Evolutionary conservation across 2,113 vertebrate genomes (phyloP), one percentile per base, ranked within the genome.

Genomic region (Dicentrarchus labrax): DNA sequence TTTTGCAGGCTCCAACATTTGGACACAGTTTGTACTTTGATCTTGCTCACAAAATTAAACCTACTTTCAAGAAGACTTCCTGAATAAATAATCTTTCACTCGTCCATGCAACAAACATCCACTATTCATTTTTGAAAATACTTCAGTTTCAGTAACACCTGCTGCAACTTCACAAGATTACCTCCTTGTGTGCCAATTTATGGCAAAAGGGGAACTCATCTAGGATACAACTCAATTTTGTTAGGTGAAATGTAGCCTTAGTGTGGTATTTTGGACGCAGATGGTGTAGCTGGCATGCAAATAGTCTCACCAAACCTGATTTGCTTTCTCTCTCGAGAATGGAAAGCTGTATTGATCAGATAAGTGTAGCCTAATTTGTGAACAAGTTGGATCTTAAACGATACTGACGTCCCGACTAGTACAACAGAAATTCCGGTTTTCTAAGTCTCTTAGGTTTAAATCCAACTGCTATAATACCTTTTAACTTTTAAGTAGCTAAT

Each of bases 231-330:
- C 36, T 81, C 53, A 19, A 64, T 41, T 53, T 43, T 61, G 48
- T 74, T 41, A 15, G 38, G 56, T 43, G 19, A 83, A 85, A 85
- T 65, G 45, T 43, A 73, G 39, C 68, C 41, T 65, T 56, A 1
- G 10, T 74, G 38, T 68, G 47, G 36, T 80, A 30, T 66, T 81
- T 67, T 50, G 30, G 62, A 78, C 39, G 38, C 56, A 68, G 51
- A 43, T 3, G 0, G 30, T 50, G 73, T 64, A 45, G 41, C 16
- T 43, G 19, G 39, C 50, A 48, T 38, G 10, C 45, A 75, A 82
- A 59, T 75, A 70, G 79, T 60, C 51, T 78, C 57, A 68, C 62
- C 59, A 84, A 65, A 81, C 70, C 54, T 82, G 45, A 54, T 83
- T 83, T 76, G 48, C 56, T 73, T 80, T 80, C 66, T 80, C 72